Percentiles rank a stretch among this genome's conserved stretches.
Conservation (phyloP, 2,797 vertebrate species). For the Neostethus bicornis region DNA sequence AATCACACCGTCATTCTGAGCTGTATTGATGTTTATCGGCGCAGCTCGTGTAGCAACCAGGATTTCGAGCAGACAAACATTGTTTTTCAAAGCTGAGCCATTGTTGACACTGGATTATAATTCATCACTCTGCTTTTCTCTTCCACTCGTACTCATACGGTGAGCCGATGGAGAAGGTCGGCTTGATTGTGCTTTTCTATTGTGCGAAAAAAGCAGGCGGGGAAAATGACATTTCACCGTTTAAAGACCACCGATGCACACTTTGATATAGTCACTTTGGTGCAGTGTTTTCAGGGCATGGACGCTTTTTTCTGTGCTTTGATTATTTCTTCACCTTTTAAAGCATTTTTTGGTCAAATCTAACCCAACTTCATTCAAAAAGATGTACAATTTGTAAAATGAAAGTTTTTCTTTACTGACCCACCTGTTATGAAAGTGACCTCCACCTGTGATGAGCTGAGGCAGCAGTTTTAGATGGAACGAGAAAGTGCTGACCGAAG, state of each 20-base stretch:
- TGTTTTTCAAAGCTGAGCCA: conserved; percentile 36
- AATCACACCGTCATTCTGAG: conserved; percentile 19
- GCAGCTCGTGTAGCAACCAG: conserved; percentile 54
- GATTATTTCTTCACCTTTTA: conserved; percentile 43
- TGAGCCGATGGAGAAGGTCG: conserved; percentile 33
- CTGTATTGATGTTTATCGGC: conserved; percentile 40
- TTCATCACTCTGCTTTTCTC: conserved; percentile 49
- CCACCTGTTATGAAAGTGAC: conserved; percentile 62
- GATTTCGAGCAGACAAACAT: conserved; percentile 44
- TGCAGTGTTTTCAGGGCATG: conserved; percentile 23
- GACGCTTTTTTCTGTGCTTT: conserved; percentile 34
- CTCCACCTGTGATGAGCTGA: conserved; percentile 55
- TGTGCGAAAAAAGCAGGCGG: conserved; percentile 46
- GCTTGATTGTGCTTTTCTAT: conserved; percentile 50
- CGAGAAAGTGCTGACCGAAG: conserved; percentile 69
- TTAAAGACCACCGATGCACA: conserved; percentile 48
- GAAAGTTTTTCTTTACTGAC: conserved; percentile 54
- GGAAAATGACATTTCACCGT: conserved; percentile 51
- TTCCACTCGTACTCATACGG: conserved; percentile 30
- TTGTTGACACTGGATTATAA: conserved; percentile 64
- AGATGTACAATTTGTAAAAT: conserved; percentile 37
- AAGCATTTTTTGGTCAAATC: neutral
- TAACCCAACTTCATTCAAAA: no score
- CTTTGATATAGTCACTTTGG: conserved; percentile 37
- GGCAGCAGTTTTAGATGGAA: conserved; percentile 59